Evolutionary conservation across 2,888 invertebrate genomes (phyloP).

Genomic region (Dromius quadrimaculatus): DNA sequence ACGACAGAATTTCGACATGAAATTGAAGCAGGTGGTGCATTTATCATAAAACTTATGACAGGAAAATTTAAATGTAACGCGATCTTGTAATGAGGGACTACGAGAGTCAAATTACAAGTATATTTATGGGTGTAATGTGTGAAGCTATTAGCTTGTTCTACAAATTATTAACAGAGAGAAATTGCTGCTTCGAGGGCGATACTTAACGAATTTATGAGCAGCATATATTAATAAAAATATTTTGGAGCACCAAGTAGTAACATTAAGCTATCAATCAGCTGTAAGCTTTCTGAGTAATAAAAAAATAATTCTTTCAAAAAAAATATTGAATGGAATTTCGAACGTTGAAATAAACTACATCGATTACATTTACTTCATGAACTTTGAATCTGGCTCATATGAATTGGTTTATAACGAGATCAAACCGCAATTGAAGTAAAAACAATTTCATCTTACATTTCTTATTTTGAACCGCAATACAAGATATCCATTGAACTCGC

Average conservation of each 20-base stretch:
- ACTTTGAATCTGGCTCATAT: too few species aligned
- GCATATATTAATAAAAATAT: too few species aligned
- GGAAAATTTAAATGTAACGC: constrained; percentile 26
- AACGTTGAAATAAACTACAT: too few species aligned
- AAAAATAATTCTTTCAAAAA: too few species aligned
- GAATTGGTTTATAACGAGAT: background rate
- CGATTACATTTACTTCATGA: too few species aligned
- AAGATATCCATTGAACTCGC: too few species aligned
- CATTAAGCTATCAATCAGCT: too few species aligned
- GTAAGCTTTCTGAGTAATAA: too few species aligned
- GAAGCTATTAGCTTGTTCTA: background rate
- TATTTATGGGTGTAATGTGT: constrained; percentile 5
- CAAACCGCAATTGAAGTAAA: background rate
- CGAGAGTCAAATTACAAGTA: background rate
- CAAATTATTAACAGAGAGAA: background rate
- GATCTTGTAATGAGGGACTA: background rate
- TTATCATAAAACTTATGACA: constrained; percentile 19
- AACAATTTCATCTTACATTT: background rate
- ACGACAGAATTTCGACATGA: background rate
- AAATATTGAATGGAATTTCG: too few species aligned
- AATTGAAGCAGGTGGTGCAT: constrained; percentile 13
- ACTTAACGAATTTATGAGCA: background rate
- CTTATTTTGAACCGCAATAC: background rate
- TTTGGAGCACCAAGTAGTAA: too few species aligned
- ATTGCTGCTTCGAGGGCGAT: background rate